Evolutionary conservation across 2,113 vertebrate genomes (phyloP), one percentile per base, ranked within the genome.

Genomic region (Canis aureus): DNA sequence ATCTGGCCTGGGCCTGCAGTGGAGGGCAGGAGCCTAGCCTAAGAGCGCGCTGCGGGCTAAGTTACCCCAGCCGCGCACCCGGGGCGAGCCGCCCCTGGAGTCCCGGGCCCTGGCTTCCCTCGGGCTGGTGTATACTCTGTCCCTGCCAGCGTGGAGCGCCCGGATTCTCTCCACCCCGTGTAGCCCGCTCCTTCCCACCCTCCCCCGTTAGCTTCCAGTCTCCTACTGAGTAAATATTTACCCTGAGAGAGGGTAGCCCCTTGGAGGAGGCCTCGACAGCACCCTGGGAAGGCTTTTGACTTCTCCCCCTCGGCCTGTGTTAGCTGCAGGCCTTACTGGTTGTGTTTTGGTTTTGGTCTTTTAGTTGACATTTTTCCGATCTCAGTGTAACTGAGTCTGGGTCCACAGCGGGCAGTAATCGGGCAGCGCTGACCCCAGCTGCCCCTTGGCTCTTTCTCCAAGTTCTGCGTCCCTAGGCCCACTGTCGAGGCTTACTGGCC

Each of bases 161-260:
- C 17, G 32, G 88, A 43, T 78, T 86, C 69, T 90, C 32, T 27
- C 69, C 78, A 19, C 17, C 2, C 17, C 0, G 32, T 8, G 80
- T 29, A 71, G 76, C 66, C 84, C 87, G 67, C 78, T 94, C 88
- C 81, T 97, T 91, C 81, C 91, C 96, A 93, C 43, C 66, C 84
- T 96, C 81, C 57, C 67, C 7, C 10, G 35, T 88, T 64, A 88
- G 86, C 89, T 97, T 97, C 88, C 94, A 97, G 94, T 89, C 82
- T 91, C 85, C 85, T 89, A 80, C 93, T 89, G 93, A 92, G 93
- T 98, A 98, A 98, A 98, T 98, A 98, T 98, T 98, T 98, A 98
- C 82, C 95, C 93, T 93, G 85, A 87, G 96, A 93, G 94, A 59
- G 32, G 91, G 94, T 97, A 94, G 62, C 95, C 86, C 88, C 84